Conservation (phyloP, 2,797 vertebrate genomes). For the Anabas testudineus region DNA sequence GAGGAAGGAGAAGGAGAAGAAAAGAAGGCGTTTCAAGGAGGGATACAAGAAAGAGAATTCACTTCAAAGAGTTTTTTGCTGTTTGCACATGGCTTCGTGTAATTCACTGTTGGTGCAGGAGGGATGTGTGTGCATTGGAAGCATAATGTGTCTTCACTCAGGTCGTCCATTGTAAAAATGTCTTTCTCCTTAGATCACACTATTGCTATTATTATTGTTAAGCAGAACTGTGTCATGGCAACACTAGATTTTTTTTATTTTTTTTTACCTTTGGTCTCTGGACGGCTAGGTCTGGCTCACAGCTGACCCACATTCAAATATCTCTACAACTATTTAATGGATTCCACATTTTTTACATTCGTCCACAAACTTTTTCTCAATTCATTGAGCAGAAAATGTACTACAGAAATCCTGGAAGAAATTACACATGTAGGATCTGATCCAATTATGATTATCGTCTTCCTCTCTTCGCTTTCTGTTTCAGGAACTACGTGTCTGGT, state of each 20-base stretch:
- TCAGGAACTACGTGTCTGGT: constrained; percentile 91
- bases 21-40: constrained; percentile 44
- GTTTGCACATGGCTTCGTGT: constrained; percentile 34
- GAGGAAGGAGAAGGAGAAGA: constrained; percentile 53
- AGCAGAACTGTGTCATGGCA: too few relatives aligned
- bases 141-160: neutral
- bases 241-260: too few relatives aligned
- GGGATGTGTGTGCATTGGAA: neutral
- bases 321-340: constrained; percentile 7
- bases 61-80: constrained; percentile 45
- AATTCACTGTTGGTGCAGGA: constrained; percentile 13
- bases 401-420: neutral
- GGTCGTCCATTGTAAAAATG: neutral
- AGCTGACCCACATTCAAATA: constrained; percentile 19
- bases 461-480: constrained; percentile 15
- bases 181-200: neutral
- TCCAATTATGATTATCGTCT: neutral
- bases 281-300: too few relatives aligned
- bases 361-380: neutral
- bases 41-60: constrained; percentile 31
- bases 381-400: neutral
- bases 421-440: neutral
- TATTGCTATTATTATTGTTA: neutral
- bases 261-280: too few relatives aligned
- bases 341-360: constrained; percentile 1